Evolutionary conservation across 2,888 invertebrate species (phyloP).

Genomic region (Dione vanillae): DNA sequence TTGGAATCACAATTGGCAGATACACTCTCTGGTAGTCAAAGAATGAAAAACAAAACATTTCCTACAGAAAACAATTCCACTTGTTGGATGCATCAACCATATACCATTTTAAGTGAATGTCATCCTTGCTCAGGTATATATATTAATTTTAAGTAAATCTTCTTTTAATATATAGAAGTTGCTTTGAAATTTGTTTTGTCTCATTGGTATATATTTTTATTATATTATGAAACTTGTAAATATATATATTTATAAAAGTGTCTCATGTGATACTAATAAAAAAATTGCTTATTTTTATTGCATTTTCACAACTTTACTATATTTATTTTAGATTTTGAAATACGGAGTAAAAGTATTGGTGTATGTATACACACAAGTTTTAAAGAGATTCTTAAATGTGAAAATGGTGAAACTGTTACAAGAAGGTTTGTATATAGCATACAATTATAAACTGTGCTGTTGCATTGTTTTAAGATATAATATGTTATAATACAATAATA

Average conservation of each 20-base stretch:
- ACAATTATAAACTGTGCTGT: not conserved
- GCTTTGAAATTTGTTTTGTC: no score
- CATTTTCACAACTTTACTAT: not conserved
- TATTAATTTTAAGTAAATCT: no score
- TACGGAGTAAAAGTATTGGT: conserved; percentile 91
- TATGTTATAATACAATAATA: not conserved
- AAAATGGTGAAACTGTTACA: conserved; percentile 91
- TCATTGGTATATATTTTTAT: not conserved
- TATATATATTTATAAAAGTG: no score
- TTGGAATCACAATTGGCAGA: conserved; percentile 89
- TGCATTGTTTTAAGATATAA: not conserved
- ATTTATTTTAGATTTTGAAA: conserved; percentile 88
- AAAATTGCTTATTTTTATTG: not conserved
- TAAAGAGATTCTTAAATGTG: conserved; percentile 92
- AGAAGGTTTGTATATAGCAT: conserved; percentile 83
- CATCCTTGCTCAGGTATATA: conserved; percentile 91
- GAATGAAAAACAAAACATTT: conserved; percentile 85
- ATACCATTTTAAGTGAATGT: conserved; percentile 89
- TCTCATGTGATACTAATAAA: no score
- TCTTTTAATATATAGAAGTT: no score
- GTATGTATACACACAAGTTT: conserved; percentile 93
- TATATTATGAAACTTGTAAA: no score
- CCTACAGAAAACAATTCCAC: conserved; percentile 91
- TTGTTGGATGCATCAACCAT: conserved; percentile 90
- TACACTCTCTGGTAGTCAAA: conserved; percentile 83